Conservation (phyloP, 2,797 vertebrate species). For the Leuciscus waleckii region DNA sequence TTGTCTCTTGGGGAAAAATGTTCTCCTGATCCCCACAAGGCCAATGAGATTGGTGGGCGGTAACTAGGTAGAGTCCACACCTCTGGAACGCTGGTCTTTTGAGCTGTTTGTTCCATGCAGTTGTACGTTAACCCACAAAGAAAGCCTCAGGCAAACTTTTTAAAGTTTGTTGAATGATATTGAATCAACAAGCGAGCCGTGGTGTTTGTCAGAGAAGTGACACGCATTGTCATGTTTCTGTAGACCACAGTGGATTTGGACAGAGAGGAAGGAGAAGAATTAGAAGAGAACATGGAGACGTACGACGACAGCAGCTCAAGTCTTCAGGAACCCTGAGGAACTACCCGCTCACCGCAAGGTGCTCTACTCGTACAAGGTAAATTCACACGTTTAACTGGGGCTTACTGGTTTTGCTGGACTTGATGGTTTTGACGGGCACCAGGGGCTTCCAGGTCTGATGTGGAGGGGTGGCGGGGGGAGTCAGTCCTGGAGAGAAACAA, state of each 20-base stretch:
- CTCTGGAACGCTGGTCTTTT: background rate
- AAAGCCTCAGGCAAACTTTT: background rate
- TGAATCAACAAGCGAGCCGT: background rate
- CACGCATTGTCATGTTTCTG: slow-evolving; percentile 8
- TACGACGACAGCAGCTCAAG: slow-evolving; percentile 97
- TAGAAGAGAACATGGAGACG: slow-evolving; percentile 96
- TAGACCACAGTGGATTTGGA: slow-evolving; percentile 89
- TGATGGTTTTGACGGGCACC: no score
- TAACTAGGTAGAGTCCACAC: slow-evolving; percentile 24
- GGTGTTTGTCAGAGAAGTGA: background rate
- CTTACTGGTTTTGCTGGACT: no score
- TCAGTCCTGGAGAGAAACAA: no score
- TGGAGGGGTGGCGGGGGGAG: no score
- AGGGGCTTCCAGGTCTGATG: no score
- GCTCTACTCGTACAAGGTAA: slow-evolving; percentile 96
- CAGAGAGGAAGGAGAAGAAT: slow-evolving; percentile 92
- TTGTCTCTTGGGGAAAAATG: background rate
- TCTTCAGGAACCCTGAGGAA: slow-evolving; percentile 93
- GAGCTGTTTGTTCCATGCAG: background rate
- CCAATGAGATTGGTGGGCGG: slow-evolving; percentile 40
- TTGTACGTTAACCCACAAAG: slow-evolving; percentile 49
- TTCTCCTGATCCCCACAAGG: slow-evolving; percentile 46
- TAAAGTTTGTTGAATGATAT: background rate
- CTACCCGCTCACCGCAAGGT: slow-evolving; percentile 97
- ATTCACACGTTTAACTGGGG: background rate